Percentiles rank a stretch among this genome's conserved stretches.
These are phyloP conservation scores for Germaria angustata DNA, from an alignment of 2,888 invertebrate genomes.

Conservation along the genomic window DNA sequence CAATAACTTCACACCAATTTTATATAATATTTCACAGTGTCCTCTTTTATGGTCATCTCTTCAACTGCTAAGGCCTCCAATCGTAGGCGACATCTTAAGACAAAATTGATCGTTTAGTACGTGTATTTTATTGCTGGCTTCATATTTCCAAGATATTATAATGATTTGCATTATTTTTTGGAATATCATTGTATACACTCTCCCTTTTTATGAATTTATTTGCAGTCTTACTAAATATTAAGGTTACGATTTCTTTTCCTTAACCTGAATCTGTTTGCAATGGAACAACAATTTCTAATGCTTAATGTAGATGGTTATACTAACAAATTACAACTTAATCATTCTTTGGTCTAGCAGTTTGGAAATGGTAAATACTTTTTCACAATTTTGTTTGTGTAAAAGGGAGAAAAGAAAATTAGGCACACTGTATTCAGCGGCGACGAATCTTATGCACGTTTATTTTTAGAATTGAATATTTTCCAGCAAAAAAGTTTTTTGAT, in stretches of 20 bases:
- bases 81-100: not conserved
- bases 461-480: not conserved
- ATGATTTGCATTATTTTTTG: not conserved
- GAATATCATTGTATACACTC: conserved; percentile 12
- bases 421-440: not conserved
- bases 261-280: not conserved
- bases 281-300: not conserved
- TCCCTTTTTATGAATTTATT: conserved; percentile 11
- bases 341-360: not conserved
- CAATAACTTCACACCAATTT: conserved; percentile 34
- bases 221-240: not conserved
- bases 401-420: not conserved
- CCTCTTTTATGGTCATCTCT: not conserved
- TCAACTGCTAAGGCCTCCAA: not conserved
- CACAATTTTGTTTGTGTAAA: not conserved
- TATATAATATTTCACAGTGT: not conserved
- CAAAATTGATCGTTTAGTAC: not conserved
- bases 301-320: not conserved
- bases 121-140: not conserved
- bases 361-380: not conserved
- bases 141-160: not conserved
- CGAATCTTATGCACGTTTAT: not conserved
- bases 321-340: not conserved
- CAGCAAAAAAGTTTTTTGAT: too few species aligned
- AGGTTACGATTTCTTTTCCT: not conserved